These are phyloP conservation scores for Mastacembelus armatus DNA, from an alignment of 2,797 vertebrate species.

Conservation along the genomic window DNA sequence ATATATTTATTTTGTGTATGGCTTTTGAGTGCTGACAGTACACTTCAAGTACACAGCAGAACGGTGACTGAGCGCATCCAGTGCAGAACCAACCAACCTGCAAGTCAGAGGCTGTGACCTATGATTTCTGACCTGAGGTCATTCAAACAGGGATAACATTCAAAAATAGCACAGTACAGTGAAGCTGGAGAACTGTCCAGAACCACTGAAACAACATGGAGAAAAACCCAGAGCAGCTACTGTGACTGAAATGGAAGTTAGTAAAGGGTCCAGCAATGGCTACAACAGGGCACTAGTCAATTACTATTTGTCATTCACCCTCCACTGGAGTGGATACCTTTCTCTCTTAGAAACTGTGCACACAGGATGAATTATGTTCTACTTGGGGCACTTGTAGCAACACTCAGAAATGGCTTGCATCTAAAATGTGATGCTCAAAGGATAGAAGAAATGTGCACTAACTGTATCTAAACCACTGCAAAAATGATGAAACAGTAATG, in stretches of 20 bases:
- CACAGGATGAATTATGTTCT: background rate
- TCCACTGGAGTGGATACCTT: background rate
- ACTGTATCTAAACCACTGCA: constrained; percentile 8
- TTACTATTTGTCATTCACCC: background rate
- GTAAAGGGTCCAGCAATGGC: background rate
- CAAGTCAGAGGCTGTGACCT: background rate
- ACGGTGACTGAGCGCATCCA: too few species aligned
- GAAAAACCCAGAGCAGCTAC: too few species aligned
- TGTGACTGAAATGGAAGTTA: background rate
- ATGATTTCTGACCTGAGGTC: background rate
- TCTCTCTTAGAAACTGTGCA: background rate
- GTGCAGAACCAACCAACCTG: background rate
- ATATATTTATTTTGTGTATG: too few species aligned
- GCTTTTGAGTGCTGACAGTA: too few species aligned
- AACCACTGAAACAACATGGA: too few species aligned
- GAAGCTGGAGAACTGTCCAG: too few species aligned
- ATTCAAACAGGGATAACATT: background rate
- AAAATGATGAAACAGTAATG: constrained; percentile 6
- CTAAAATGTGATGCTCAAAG: constrained; percentile 3
- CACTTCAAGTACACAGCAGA: too few species aligned
- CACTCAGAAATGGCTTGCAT: constrained; percentile 11
- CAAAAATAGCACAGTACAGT: background rate
- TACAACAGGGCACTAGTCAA: background rate
- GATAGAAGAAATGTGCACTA: background rate
- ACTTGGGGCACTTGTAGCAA: background rate